Base-by-base conservation (phyloP, 53 echinoderm and acorn worm species). In the Mesocentrotus franciscanus region DNA sequence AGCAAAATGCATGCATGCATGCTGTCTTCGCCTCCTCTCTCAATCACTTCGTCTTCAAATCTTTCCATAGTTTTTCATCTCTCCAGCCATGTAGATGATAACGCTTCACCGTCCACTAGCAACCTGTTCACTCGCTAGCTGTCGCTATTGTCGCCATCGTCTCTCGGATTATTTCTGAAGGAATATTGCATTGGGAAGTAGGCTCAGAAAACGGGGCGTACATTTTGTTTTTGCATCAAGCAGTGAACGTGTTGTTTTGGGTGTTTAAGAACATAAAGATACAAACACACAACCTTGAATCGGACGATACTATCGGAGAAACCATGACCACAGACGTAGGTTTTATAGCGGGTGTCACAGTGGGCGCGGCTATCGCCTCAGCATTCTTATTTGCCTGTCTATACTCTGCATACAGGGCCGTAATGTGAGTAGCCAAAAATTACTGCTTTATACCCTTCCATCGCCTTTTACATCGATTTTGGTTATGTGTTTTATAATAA, bases 301-400 rank as follows among this genome's bases (percentile, higher is more conserved):
- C 71, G 92, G 75, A 92, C 92, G 92, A 75, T 92, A 92, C 92
- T 92, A 92, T 92, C 92, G 92, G 17, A 64, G 87, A 70, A 94
- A 94, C 56, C 95, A 94, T 94, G 95, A 35, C 95, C 87, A 55
- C 66, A 24, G 95, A 94, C 42, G 95, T 71, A 68, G 95, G 85
- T 62, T 94, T 85, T 87, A 94, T 94, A 62, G 95, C 87, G 35
- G 95, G 95, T 61, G 87, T 94, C 10, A 85, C 85, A 66, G 85
- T 94, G 95, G 95, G 95, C 70, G 95, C 95, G 95, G 87, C 95
- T 55, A 85, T 94, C 34, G 95, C 95, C 62, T 94, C 95, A 20
- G 95, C 95, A 62, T 94, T 94, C 95, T 59, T 94, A 49, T 94
- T 94, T 29, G 87, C 95, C 64, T 94, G 95, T 49, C 95, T 94